Base-by-base conservation (phyloP, 1,140 invertebrate genomes). In the Semibalanus balanoides region DNA sequence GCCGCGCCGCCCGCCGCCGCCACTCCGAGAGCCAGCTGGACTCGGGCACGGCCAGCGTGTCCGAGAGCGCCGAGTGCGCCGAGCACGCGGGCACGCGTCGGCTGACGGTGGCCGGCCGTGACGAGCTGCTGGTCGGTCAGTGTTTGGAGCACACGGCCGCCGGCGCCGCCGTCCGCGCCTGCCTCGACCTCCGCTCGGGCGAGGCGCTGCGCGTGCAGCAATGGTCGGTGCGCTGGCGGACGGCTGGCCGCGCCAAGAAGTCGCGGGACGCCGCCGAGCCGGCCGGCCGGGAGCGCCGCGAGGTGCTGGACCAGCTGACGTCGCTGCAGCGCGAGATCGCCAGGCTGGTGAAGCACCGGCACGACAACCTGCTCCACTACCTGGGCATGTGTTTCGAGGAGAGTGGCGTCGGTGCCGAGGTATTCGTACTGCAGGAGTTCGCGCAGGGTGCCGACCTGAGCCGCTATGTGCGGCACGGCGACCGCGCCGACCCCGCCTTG, bases 361-460 rank as follows among this genome's bases (percentile, higher is more conserved):
- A 93, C 83, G 82, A 84, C 31, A 90, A 92, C 85, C 84, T 93
- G 14, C 86, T 91, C 25, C 86, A 88, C 79, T 93, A 92, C 84
- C 83, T 91, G 74, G 90, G 89, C 79, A 88, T 93, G 80, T 89
- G 89, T 81, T 79, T 86, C 9, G 81, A 85, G 69, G 85, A 89
- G 35, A 85, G 86, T 75, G 86, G 88, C 74, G 86, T 85, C 77
- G 82, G 84, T 30, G 76, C 74, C 0, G 76, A 31, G 27, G 79
- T 82, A 75, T 76, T 75, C 29, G 51, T 73, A 75, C 79, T 74
- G 40, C 83, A 85, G 82, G 91, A 93, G 82, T 91, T 89, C 83
- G 85, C 90, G 76, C 83, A 86, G 78, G 87, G 88, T 81, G 82
- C 80, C 31, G 83, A 81, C 74, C 83, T 89, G 69, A 82, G 85